Percentiles rank a stretch among this genome's conserved stretches.
Conservation (phyloP, 2,797 vertebrate genomes). For the Galago senegalensis region DNA sequence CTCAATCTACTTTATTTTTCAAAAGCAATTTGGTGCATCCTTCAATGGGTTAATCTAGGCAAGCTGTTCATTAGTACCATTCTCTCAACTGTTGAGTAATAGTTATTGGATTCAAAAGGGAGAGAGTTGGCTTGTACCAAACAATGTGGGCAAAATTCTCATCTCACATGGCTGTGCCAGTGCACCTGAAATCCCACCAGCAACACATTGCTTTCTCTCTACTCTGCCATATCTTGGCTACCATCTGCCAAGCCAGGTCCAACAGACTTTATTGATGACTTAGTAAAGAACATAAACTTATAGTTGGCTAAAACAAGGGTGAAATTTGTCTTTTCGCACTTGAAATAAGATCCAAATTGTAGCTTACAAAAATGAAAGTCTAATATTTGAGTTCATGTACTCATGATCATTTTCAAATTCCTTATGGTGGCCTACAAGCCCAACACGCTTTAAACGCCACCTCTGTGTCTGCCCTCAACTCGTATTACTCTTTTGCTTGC, state of each 20-base stretch:
- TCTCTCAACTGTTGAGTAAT: slow-evolving; percentile 65
- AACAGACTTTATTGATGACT: slow-evolving; percentile 48
- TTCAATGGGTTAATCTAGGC: slow-evolving; percentile 68
- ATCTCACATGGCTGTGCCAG: slow-evolving; percentile 18
- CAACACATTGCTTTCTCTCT: slow-evolving; percentile 43
- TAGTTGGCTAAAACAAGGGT: slow-evolving; percentile 38
- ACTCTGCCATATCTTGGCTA: slow-evolving; percentile 44
- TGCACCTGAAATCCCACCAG: slow-evolving; percentile 62
- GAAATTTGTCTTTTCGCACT: slow-evolving; percentile 49
- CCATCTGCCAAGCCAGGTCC: not conserved
- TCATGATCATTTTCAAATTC: slow-evolving; percentile 16
- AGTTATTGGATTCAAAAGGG: slow-evolving; percentile 53
- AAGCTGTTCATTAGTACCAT: slow-evolving; percentile 62
- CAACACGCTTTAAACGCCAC: not conserved
- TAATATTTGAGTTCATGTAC: slow-evolving; percentile 7
- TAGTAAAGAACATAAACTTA: slow-evolving; percentile 11
- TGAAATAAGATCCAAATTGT: not conserved
- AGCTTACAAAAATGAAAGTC: slow-evolving; percentile 20
- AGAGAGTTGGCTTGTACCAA: slow-evolving; percentile 18
- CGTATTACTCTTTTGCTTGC: not conserved
- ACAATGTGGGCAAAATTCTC: slow-evolving; percentile 39
- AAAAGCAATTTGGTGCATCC: slow-evolving; percentile 62
- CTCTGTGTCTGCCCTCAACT: not conserved
- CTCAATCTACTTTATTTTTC: slow-evolving; percentile 57
- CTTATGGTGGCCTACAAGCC: not conserved